A percentile compares a stretch with the other conserved stretches of the same genome.
These are phyloP conservation scores for Centruroides sculpturatus DNA, from an alignment of 1,140 invertebrate genomes.

Conservation along the genomic window DNA sequence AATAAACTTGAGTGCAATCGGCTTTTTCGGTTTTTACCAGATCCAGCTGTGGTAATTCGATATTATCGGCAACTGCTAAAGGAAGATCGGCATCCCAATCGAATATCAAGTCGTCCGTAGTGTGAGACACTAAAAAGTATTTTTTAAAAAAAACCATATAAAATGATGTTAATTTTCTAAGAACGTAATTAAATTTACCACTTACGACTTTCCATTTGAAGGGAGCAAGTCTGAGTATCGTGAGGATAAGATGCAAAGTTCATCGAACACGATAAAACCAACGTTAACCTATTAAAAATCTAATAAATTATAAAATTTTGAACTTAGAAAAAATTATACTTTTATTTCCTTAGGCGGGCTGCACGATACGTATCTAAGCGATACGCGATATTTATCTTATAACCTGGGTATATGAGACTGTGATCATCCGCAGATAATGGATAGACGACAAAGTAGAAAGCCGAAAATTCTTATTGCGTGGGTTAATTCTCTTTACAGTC, in stretches of 20 bases:
- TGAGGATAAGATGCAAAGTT: constrained; percentile 80
- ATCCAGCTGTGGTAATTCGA: constrained; percentile 30
- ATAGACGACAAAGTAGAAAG: too few species aligned
- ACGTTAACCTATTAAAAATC: constrained; percentile 44
- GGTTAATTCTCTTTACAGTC: too few species aligned
- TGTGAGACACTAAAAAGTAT: constrained; percentile 28
- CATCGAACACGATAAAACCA: constrained; percentile 80
- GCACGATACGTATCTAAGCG: too few species aligned
- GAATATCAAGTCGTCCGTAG: constrained; percentile 31
- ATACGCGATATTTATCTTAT: too few species aligned
- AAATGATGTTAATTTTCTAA: neutral
- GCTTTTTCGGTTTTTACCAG: constrained; percentile 24
- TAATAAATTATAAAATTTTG: constrained; percentile 19
- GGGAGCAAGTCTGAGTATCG: constrained; percentile 27
- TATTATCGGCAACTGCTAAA: constrained; percentile 26
- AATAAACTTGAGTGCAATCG: constrained; percentile 30
- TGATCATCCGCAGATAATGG: too few species aligned
- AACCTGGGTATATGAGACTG: too few species aligned
- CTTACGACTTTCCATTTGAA: constrained; percentile 29
- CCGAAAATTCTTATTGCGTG: too few species aligned
- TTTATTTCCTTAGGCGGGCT: neutral
- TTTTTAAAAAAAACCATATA: too few species aligned
- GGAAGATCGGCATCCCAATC: constrained; percentile 27
- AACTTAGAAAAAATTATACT: neutral
- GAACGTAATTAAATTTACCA: constrained; percentile 1